Evolutionary conservation across 2,888 invertebrate species (phyloP), one percentile per base, ranked within the genome.

Genomic region (Drosophila birchii): DNA sequence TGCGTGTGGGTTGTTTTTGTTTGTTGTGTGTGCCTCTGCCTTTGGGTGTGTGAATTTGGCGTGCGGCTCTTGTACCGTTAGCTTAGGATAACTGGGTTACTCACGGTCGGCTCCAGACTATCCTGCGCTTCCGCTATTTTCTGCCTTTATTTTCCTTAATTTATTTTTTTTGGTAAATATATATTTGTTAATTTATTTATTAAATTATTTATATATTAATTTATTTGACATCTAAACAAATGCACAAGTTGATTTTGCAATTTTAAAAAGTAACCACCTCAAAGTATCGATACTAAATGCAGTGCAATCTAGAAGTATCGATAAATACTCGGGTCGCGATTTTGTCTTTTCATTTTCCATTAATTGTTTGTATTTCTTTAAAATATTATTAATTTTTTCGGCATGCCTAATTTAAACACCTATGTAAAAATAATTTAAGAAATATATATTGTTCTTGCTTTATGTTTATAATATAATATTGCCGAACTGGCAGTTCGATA

Each of bases 81-180:
- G 36, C 34, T 49, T 43, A 26, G 16, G 18, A 59, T 60, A 73
- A 73, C 75, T 80, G 75, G 20, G n/a, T 57, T 56, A 88, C 80
- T 79, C 36, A 82, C 78, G 18, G 8, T 67, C 60, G 36, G 14
- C 18, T 36, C 20, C 45, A 23, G 49, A 39, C 43, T 12, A 45
- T 67, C 34, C 41, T 41, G 12, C 16, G 4, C 16, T 18, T 18
- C 5, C 18, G 39, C 9, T 20, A 16, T 20, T 51, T 20, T 20
- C 3, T 16, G 16, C 34, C 16, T 34, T 20, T 26, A 4, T 9
- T 45, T 8, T 45, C 26, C 11, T 11, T n/a, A 9, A 45, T 45
- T 45, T 45, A 26, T 47, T 45, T 26, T 5, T 45, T 16, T 44
- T 16, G 1, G 16, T 16, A n/a, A n/a, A 26, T 26, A 45, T 26